phyloP scores from a whole-genome alignment of 2,797 vertebrate genomes.

The Tiaroga cobitis region DNA sequence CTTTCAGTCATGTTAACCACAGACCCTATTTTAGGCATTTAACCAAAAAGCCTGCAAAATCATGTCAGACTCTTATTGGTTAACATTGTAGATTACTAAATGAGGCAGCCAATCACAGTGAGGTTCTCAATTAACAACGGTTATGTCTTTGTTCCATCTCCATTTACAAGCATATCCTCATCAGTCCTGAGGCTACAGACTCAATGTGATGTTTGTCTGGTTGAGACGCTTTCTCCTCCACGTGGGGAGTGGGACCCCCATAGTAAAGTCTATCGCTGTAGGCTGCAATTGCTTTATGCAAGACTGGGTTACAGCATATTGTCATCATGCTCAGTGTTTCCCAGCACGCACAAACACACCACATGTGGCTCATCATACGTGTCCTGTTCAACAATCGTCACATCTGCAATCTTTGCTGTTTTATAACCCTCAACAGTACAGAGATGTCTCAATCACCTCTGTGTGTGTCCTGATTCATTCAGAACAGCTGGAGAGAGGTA shows the following conservation, averaged over 20 bases:
- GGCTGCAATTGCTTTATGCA: constrained; percentile 33
- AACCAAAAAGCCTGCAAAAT: neutral
- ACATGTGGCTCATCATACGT: neutral
- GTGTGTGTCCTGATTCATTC: constrained; percentile 4
- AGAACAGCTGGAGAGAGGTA: constrained; percentile 48
- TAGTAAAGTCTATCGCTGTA: constrained; percentile 21
- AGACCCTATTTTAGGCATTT: neutral
- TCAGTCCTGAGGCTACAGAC: constrained; percentile 10
- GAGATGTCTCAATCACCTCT: constrained; percentile 27
- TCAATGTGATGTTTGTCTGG: constrained; percentile 15
- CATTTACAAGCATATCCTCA: constrained; percentile 6
- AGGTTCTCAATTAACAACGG: neutral
- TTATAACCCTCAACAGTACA: neutral
- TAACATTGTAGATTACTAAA: neutral
- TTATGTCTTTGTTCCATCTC: neutral
- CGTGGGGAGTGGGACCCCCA: neutral
- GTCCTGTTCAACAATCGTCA: neutral
- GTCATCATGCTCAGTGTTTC: constrained; percentile 15
- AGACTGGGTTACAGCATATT: constrained; percentile 11
- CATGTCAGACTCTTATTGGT: neutral
- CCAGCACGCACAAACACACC: constrained; percentile 6
- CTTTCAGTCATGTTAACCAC: neutral
- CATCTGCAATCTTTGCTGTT: neutral
- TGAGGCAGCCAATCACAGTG: neutral
- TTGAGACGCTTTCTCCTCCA: neutral